Base-by-base conservation (phyloP, 2,888 invertebrate genomes). In the Drosophila suboccidentalis region DNA sequence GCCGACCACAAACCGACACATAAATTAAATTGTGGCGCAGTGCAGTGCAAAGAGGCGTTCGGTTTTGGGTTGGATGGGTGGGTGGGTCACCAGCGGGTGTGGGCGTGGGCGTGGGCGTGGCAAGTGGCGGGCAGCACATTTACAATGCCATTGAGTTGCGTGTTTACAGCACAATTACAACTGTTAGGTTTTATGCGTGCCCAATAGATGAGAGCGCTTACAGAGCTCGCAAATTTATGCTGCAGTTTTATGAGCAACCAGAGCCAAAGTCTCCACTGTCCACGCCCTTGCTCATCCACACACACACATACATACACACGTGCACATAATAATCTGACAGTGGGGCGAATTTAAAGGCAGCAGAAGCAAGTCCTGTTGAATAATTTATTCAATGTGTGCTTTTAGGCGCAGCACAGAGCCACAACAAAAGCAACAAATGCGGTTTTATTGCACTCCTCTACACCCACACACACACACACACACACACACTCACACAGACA, bases 361-460 rank as follows among this genome's bases (percentile, higher is more conserved):
- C 65, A 54, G 47, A 59, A 60, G 49, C 69, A 15, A 39, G 41
- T 54, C 60, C 50, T 32, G 71, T 51, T 87, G 73, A 89, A 86
- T 86, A 89, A 90, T 86, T 86, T 86, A 86, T 86, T 90, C 89
- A 90, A 86, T 90, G 90, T 81, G 75, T 87, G 79, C 87, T 87
- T 84, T 86, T 82, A 87, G 85, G 80, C 88, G 71, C 86, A 85
- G 62, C 67, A 34, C 32, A 29, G 55, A 47, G 49, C 32, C 54
- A 41, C 47, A 51, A 53, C 61, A 71, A 67, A 47, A 67, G 73
- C 71, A 75, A 82, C 80, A 79, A 79, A 65, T 77, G 79, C 46
- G 67, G 60, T 66, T 87, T 85, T 86, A 86, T 86, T 87, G 85
- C 90, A 78, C 64, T 62, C 72, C 70, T 64, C 68, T 67, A 78